Evolutionary conservation across 2,888 invertebrate species (phyloP).

Genomic region (Rhamnusium bicolor): DNA sequence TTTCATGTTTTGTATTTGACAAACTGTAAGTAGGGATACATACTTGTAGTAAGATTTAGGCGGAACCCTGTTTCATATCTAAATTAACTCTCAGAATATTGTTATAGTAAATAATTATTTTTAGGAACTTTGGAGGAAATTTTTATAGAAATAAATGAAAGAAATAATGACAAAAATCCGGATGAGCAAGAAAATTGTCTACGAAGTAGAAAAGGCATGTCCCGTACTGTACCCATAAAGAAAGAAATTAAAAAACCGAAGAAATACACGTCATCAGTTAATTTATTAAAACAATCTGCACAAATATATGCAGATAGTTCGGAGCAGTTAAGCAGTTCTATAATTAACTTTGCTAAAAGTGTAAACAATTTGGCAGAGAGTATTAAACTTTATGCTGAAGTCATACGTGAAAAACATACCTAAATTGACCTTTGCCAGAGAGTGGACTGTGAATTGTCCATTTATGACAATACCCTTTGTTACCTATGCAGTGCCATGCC

Average conservation of each 20-base stretch:
- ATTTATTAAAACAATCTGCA: background rate
- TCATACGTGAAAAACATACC: background rate
- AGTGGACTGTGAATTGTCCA: too few relatives aligned
- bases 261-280: background rate
- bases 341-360: background rate
- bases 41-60: too few relatives aligned
- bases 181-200: background rate
- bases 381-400: background rate
- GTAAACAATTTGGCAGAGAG: background rate
- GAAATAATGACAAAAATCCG: background rate
- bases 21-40: background rate
- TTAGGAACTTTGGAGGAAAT: too few relatives aligned
- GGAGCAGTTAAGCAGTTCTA: background rate
- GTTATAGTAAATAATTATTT: background rate
- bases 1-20: background rate
- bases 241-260: background rate
- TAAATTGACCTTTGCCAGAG: background rate
- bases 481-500: too few relatives aligned
- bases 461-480: too few relatives aligned
- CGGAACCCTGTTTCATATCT: background rate
- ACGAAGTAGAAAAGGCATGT: background rate
- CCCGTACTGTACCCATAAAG: background rate
- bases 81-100: background rate
- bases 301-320: background rate
- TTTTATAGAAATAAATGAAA: background rate